phyloP scores from a whole-genome alignment of 2,797 vertebrate genomes.

The Bradypodion pumilum region DNA sequence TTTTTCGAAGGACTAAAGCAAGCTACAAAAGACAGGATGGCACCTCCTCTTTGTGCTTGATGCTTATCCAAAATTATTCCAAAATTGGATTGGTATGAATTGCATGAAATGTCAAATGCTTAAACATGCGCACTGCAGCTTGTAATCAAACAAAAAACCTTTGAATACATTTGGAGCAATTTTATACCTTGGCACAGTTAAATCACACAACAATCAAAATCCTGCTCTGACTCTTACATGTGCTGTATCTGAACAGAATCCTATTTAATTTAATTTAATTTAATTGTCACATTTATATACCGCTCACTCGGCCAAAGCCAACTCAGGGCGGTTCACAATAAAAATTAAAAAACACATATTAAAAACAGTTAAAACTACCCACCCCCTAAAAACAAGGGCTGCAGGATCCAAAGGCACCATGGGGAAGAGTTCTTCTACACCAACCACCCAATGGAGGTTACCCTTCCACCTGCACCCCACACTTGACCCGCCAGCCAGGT shows the following conservation, averaged over 20 bases:
- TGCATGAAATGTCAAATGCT: slow-evolving; percentile 8
- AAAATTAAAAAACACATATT: too few relatives aligned
- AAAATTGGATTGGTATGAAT: slow-evolving; percentile 23
- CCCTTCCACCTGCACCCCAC: too few relatives aligned
- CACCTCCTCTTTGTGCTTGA: background rate
- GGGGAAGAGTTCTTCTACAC: too few relatives aligned
- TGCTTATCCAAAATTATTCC: slow-evolving; percentile 13
- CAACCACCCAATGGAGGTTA: too few relatives aligned
- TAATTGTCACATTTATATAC: too few relatives aligned
- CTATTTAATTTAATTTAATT: too few relatives aligned
- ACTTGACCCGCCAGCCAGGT: too few relatives aligned
- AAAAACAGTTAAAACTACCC: too few relatives aligned
- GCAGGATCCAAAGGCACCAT: too few relatives aligned
- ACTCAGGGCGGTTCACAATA: too few relatives aligned
- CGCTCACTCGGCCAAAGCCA: too few relatives aligned
- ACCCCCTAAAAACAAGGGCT: too few relatives aligned
- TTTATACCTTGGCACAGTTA: background rate
- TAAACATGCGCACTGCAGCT: slow-evolving; percentile 31
- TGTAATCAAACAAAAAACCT: background rate
- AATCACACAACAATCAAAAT: background rate
- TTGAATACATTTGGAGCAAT: background rate
- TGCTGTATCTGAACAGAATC: background rate
- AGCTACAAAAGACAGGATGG: background rate
- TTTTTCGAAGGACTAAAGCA: background rate
- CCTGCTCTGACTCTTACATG: background rate